These are phyloP conservation scores for Acanthopagrus latus DNA, from an alignment of 2,797 vertebrate species.

Conservation along the genomic window DNA sequence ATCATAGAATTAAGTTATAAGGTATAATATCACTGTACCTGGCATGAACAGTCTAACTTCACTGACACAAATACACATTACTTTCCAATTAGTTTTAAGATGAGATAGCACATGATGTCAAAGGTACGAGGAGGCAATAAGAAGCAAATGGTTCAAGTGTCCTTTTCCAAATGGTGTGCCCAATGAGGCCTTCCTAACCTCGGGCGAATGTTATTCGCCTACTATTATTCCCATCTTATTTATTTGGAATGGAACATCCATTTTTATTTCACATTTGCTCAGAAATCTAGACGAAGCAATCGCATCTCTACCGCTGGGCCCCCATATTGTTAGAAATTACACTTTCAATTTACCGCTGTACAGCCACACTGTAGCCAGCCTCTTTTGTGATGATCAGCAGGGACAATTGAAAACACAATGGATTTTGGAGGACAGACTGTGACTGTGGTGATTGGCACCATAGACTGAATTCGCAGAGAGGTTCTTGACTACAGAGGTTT, in stretches of 20 bases:
- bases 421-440: conserved; percentile 55
- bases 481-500: conserved; percentile 25
- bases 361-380: conserved; percentile 62
- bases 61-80: conserved; percentile 58
- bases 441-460: conserved; percentile 54
- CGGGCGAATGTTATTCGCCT: conserved; percentile 75
- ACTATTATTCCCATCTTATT: conserved; percentile 79
- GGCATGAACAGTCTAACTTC: conserved; percentile 28
- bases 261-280: conserved; percentile 84
- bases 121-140: conserved; percentile 58
- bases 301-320: conserved; percentile 75
- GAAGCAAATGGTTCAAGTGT: conserved; percentile 70
- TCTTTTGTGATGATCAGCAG: conserved; percentile 74
- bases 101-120: conserved; percentile 62
- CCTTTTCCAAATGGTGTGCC: conserved; percentile 76
- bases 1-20: conserved; percentile 36
- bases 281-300: conserved; percentile 81
- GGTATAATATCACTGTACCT: conserved; percentile 11
- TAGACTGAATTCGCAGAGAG: conserved; percentile 34
- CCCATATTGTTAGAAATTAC: conserved; percentile 85
- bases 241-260: conserved; percentile 80
- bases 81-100: conserved; percentile 74
- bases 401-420: conserved; percentile 81
- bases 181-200: conserved; percentile 81
- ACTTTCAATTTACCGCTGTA: conserved; percentile 82